Base-by-base conservation (phyloP, 2,113 vertebrate genomes). In the Callithrix jacchus region DNA sequence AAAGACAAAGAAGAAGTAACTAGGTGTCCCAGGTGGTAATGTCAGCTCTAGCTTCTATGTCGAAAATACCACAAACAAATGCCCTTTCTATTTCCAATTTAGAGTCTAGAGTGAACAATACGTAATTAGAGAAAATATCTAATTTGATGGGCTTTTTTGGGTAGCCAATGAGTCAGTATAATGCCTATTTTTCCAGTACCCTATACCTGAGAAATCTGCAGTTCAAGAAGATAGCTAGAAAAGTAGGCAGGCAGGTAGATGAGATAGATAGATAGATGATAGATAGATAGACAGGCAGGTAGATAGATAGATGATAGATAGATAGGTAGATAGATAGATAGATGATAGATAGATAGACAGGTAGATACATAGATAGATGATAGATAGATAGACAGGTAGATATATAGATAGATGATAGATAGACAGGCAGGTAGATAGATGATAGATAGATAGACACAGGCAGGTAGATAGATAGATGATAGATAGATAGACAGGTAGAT, bases 1-100 rank as follows among this genome's bases (percentile, higher is more conserved):
- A 32, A 16, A n/a, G 14, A 35, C 4, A 52, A 61, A 37, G 7
- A 74, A 35, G 45, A 11, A 49, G 23, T 9, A 25, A 77, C 35
- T 30, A 30, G 40, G n/a, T 3, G 18, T 0, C 3, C 4, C 37
- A 9, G 1, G 5, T 40, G 21, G 23, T 56, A 47, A 47, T 25
- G 8, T 52, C 64, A 27, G 5, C 89, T 89, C 49, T 95, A 8
- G 71, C 5, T 68, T 37, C 42, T 45, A 56, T 54, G 18, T 45
- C 8, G 6, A 85, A n/a, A 74, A 76, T n/a, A 90, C 37, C 9
- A n/a, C 20, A 85, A 27, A 52, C 35, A 81, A 23, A 73, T 10
- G 2, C 21, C 0, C 3, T 0, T 64, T 71, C 8, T 25, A 17
- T 23, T 42, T 90, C 40, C 74, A 54, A 70, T 68, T 54, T 18